A percentile compares a stretch with the other conserved stretches of the same genome.
Conservation (phyloP, 2,113 vertebrate species). For the Elephas maximus region DNA sequence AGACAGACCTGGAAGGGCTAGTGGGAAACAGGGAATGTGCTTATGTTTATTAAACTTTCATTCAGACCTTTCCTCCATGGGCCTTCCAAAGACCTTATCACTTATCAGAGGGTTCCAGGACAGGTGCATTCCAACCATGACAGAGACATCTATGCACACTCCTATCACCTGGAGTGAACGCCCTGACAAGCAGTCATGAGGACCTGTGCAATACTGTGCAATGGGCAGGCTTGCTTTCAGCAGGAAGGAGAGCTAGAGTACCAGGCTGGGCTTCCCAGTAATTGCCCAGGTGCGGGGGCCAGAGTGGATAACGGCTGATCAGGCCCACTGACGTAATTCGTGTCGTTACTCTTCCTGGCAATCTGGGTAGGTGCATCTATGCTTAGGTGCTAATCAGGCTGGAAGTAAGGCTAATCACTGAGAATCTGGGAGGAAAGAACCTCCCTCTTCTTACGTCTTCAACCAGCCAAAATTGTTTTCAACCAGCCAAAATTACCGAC, state of each 20-base stretch:
- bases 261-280: too few relatives aligned
- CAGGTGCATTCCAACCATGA: neutral
- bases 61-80: neutral
- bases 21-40: neutral
- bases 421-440: neutral
- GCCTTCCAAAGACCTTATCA: neutral
- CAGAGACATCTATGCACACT: fast-evolving
- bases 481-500: neutral
- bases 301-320: constrained; percentile 13
- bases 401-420: neutral
- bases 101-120: fast-evolving
- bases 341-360: constrained; percentile 31
- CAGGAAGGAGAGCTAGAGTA: neutral
- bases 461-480: neutral
- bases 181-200: neutral
- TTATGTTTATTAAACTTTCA: neutral
- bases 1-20: neutral
- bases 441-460: neutral
- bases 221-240: neutral
- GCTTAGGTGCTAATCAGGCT: constrained; percentile 39
- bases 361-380: fast-evolving
- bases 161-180: fast-evolving
- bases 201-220: too few relatives aligned
- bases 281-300: neutral
- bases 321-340: neutral